These are phyloP conservation scores for Lithobates pipiens DNA, from an alignment of 2,797 vertebrate genomes.

Conservation along the genomic window DNA sequence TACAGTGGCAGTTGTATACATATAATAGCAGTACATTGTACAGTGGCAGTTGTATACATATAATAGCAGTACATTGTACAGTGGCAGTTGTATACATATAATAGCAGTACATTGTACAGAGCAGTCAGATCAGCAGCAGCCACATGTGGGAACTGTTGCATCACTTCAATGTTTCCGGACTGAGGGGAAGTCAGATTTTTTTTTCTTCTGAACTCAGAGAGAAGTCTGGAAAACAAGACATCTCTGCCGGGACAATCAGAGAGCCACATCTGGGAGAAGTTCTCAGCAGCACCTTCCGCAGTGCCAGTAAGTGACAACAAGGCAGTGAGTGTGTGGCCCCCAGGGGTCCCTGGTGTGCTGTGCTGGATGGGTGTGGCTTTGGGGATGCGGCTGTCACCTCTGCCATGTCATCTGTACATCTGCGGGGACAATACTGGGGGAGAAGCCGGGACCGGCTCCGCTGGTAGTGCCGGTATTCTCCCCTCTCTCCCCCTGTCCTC, in stretches of 20 bases:
- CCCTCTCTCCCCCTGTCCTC: no score
- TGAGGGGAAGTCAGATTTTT: constrained; percentile 64
- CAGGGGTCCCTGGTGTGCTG: not conserved
- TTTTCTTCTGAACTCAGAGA: constrained; percentile 44
- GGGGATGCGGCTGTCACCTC: constrained; percentile 36
- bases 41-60: no score
- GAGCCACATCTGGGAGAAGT: constrained; percentile 11
- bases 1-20: no score
- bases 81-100: no score
- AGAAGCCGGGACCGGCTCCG: not conserved
- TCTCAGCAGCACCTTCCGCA: not conserved
- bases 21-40: no score
- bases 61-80: no score
- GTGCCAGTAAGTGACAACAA: constrained; percentile 51
- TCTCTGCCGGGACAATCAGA: constrained; percentile 22
- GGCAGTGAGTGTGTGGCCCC: not conserved
- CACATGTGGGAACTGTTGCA: constrained; percentile 83
- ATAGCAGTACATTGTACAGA: not conserved
- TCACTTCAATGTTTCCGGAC: constrained; percentile 74
- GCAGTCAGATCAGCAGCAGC: constrained; percentile 10
- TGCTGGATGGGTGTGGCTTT: constrained; percentile 32
- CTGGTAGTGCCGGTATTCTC: constrained; percentile 2
- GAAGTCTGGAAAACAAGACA: constrained; percentile 50
- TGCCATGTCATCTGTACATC: constrained; percentile 53
- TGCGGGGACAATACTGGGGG: not conserved